Conservation (phyloP, 2,797 vertebrate genomes). For the Trematomus bernacchii region DNA sequence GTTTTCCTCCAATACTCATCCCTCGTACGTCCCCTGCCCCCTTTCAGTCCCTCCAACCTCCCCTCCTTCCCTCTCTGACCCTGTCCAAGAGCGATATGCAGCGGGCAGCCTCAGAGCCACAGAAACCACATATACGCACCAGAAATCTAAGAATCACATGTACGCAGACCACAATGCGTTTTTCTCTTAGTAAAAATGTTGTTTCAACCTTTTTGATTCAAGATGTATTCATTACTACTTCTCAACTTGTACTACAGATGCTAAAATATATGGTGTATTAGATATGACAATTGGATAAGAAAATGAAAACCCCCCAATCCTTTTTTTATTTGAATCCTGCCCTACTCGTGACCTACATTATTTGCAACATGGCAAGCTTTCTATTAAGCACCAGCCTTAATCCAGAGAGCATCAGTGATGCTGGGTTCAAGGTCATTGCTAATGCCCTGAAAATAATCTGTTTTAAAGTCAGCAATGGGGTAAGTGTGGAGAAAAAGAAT, state of each 20-base stretch:
- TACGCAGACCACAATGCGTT: conserved; percentile 20
- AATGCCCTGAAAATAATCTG: conserved; percentile 4
- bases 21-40: conserved; percentile 55
- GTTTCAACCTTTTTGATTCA: background rate
- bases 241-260: background rate
- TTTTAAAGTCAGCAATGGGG: background rate
- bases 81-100: conserved; percentile 88
- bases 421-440: conserved; percentile 13
- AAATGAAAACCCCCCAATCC: background rate
- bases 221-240: background rate
- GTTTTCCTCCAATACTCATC: conserved; percentile 62
- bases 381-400: conserved; percentile 27
- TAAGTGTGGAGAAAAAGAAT: background rate
- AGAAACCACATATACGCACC: conserved; percentile 75
- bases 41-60: conserved; percentile 55
- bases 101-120: conserved; percentile 91
- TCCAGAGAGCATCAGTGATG: background rate
- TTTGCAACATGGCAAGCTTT: conserved; percentile 21
- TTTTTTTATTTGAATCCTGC: conserved; percentile 23
- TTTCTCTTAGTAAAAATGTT: background rate
- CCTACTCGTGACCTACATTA: background rate
- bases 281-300: no score
- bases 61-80: conserved; percentile 77
- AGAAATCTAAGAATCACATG: conserved; percentile 26
- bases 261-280: background rate